Percentiles rank a stretch among this genome's conserved stretches.
Evolutionary conservation across 1,140 invertebrate genomes (phyloP).

Genomic region (Eriocheir sinensis): DNA sequence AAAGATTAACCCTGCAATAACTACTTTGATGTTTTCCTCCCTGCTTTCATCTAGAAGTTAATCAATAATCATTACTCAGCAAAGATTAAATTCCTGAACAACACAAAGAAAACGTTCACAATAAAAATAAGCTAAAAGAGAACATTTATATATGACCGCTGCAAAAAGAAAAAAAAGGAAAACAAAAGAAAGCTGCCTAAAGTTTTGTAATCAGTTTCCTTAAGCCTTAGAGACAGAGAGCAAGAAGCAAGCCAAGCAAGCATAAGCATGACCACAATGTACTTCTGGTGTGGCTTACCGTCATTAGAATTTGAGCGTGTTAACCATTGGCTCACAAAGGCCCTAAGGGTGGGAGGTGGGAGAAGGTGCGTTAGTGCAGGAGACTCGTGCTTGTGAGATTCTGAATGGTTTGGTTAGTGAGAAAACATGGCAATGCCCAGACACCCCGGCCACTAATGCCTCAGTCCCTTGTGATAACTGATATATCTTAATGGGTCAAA

Average conservation of each 20-base stretch:
- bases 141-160: background rate
- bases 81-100: too few species aligned
- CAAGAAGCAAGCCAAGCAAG: background rate
- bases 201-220: background rate
- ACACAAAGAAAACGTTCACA: too few species aligned
- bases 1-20: too few species aligned
- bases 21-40: too few species aligned
- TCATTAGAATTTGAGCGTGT: conserved; percentile 77
- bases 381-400: background rate
- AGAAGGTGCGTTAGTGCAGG: conserved; percentile 73
- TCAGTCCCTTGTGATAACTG: background rate
- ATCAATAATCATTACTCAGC: too few species aligned
- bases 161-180: conserved; percentile 11
- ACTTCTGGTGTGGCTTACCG: conserved; percentile 73
- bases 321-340: conserved; percentile 77
- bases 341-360: conserved; percentile 49
- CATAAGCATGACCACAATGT: conserved; percentile 66
- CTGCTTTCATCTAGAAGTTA: too few species aligned
- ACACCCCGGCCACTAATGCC: background rate
- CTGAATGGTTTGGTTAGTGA: background rate
- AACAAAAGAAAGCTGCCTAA: background rate
- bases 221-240: background rate
- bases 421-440: background rate
- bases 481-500: too few species aligned
- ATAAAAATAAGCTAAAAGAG: too few species aligned